Base-by-base conservation (phyloP, 2,888 invertebrate genomes). In the Dasysyrphus albostriatus region DNA sequence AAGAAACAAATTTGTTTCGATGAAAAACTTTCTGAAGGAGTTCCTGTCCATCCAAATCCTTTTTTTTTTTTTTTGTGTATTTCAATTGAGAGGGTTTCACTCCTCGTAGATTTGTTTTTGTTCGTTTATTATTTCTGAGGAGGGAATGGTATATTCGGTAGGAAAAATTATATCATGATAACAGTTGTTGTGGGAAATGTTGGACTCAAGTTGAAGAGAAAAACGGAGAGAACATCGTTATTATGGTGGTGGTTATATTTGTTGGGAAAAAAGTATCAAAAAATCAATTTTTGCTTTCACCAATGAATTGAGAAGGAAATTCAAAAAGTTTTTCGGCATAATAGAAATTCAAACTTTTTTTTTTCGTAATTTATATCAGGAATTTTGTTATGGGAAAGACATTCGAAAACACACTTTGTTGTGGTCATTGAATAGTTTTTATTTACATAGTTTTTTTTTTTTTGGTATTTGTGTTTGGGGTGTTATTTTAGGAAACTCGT, bases 1-100 rank as follows among this genome's bases (percentile, higher is more conserved):
- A 69, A 74, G 79, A 73, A 83, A 74, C 78, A 78, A 83, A 78
- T 61, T 78, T 67, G 73, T 69, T 78, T 69, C 39, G 74, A 83
- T 79, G 54, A 19, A 79, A 73, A 79, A 74, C 79, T 67, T 83
- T 69, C 34, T 19, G 47, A 61, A 61, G 47, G 73, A 37, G 59
- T 69, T 80, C 58, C 58, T 59, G 42, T 37, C 19, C 47, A 32
- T 32, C 4, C 32, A 56, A 47, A 69, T 69, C 51, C 54, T 44
- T 51, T 24, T 44, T 32, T 34, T 51, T 44, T 51, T 24, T 44
- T 32, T 34, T 51, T 67, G 54, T 44, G 24, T 67, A 34, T 61
- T 12, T 4, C 24, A 24, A 37, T 67, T n/a, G 37, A 51, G 37
- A 49, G 34, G 65, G 65, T 51, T 67, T 67, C n/a, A n/a, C 34